phyloP scores from a whole-genome alignment of 30 jellyfish, hydroid and myxozoan species.

The Aurelia aurita complex sp. Pacific region DNA sequence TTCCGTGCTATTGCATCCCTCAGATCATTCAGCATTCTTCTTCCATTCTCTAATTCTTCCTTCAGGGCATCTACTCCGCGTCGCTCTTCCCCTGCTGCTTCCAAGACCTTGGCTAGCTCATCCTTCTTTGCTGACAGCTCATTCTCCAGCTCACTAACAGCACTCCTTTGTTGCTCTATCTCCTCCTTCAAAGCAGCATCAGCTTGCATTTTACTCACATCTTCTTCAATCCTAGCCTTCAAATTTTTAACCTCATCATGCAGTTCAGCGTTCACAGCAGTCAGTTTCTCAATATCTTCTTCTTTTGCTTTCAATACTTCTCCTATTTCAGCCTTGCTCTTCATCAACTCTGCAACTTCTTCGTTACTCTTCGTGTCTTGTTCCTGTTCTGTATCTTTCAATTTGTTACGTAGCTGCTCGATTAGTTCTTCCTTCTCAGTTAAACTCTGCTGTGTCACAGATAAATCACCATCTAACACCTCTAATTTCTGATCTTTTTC shows the following conservation, averaged over 20 bases:
- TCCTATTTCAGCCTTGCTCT: no score
- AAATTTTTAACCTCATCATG: not conserved
- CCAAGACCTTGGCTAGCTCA: conserved; percentile 11
- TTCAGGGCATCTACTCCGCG: not conserved
- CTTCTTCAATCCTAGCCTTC: not conserved
- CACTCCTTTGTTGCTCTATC: not conserved
- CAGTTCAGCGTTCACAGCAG: no score
- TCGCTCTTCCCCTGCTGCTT: conserved; percentile 1
- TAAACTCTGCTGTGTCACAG: no score
- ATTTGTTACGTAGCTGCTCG: no score
- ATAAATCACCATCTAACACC: no score
- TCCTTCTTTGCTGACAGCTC: conserved; percentile 19
- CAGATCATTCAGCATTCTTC: not conserved
- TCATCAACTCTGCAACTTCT: no score
- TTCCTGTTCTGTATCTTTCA: no score
- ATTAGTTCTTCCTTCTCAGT: no score
- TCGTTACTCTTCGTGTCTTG: no score
- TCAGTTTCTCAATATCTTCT: no score
- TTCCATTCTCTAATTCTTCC: conserved; percentile 12
- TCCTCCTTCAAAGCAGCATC: not conserved
- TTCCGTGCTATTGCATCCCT: conserved; percentile 3
- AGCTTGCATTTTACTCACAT: not conserved
- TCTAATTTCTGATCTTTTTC: no score
- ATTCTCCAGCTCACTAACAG: conserved; percentile 7
- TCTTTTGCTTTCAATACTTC: no score